phyloP scores from a whole-genome alignment of 2,888 invertebrate genomes.

The Scaptomyza reducta region DNA sequence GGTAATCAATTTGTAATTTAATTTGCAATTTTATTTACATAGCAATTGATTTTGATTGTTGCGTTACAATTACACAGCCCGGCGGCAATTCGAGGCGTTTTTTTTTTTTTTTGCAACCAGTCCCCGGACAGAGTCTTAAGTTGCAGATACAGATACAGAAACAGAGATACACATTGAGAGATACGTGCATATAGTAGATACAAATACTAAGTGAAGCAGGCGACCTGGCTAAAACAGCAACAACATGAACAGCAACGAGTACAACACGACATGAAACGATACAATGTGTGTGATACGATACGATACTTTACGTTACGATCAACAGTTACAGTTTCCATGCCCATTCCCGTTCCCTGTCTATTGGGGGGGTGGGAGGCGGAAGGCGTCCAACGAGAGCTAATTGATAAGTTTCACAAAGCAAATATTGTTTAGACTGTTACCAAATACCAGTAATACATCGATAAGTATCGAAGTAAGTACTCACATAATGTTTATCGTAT shows the following conservation, averaged over 20 bases:
- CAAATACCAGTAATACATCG: not conserved
- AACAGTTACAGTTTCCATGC: slow-evolving; percentile 16
- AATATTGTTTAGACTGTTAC: too few species aligned
- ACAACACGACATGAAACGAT: slow-evolving; percentile 40
- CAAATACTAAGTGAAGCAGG: slow-evolving; percentile 14
- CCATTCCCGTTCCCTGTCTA: slow-evolving; percentile 10
- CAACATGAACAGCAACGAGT: slow-evolving; percentile 16
- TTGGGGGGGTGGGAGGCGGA: not conserved
- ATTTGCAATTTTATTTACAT: slow-evolving; percentile 81
- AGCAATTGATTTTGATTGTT: slow-evolving; percentile 80
- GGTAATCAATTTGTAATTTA: slow-evolving; percentile 82
- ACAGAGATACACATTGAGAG: slow-evolving; percentile 3
- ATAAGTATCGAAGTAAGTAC: not conserved
- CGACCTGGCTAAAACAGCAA: slow-evolving; percentile 28
- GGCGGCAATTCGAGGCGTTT: slow-evolving; percentile 58
- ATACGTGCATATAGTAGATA: not conserved
- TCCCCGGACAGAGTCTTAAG: slow-evolving; percentile 36
- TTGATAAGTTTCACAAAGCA: not conserved
- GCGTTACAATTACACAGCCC: slow-evolving; percentile 73
- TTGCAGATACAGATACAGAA: slow-evolving; percentile 18
- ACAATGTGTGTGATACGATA: slow-evolving; percentile 32
- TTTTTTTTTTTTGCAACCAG: slow-evolving; percentile 31
- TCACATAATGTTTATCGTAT: not conserved
- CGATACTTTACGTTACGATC: slow-evolving; percentile 24
- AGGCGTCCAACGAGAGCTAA: not conserved